A percentile compares a stretch with the other conserved stretches of the same genome.
Evolutionary conservation across 2,113 vertebrate species (phyloP).

Genomic region (Hippolais icterina): DNA sequence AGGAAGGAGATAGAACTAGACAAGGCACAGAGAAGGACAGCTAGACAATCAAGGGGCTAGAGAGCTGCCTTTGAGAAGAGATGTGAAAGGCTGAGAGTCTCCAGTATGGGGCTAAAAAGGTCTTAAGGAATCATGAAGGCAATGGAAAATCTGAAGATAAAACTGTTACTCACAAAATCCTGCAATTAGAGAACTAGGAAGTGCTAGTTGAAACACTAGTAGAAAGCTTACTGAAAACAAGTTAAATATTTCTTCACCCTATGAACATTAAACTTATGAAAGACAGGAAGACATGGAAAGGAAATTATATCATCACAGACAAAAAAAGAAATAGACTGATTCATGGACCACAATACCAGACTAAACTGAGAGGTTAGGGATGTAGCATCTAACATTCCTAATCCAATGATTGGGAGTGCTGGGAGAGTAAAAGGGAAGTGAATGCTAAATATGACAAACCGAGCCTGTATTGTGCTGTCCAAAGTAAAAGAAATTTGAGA

Average conservation of each 20-base stretch:
- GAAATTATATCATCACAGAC: neutral
- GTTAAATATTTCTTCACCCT: neutral
- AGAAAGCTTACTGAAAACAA: neutral
- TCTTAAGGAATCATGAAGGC: neutral
- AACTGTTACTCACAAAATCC: neutral
- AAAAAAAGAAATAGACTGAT: fast-evolving
- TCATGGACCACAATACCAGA: neutral
- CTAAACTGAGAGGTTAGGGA: neutral
- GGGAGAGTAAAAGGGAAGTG: neutral
- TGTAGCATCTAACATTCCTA: neutral
- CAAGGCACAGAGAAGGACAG: neutral
- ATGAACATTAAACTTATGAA: neutral
- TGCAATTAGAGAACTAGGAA: neutral
- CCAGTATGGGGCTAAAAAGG: neutral
- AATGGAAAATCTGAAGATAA: neutral
- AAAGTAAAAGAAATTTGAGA: neutral
- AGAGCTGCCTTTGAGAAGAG: neutral
- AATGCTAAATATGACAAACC: neutral
- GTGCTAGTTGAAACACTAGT: neutral
- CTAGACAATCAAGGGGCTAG: too few species aligned
- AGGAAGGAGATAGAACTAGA: neutral
- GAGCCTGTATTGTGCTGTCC: neutral
- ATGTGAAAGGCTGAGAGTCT: neutral
- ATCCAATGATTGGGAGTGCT: neutral
- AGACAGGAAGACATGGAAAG: neutral